Evolutionary conservation across 2,113 vertebrate species (phyloP).

Genomic region (Hystrix cristata): DNA sequence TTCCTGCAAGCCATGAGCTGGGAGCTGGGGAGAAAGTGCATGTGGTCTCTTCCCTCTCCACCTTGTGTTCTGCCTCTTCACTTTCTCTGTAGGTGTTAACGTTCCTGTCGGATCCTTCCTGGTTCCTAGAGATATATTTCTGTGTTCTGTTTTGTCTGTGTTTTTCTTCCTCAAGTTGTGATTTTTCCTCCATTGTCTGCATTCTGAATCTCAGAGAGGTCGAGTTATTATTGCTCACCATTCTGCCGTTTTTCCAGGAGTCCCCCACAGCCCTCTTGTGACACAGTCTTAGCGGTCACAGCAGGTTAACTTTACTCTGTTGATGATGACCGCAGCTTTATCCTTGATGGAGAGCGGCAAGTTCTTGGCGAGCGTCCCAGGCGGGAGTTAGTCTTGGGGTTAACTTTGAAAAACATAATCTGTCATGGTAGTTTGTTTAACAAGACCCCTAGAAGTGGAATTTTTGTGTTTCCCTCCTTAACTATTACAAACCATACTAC

Average conservation of each 20-base stretch:
- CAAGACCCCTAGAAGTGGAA: background rate
- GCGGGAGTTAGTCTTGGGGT: background rate
- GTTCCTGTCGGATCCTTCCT: background rate
- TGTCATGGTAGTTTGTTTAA: background rate
- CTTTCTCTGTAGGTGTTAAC: background rate
- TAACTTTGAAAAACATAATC: background rate
- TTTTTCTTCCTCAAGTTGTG: background rate
- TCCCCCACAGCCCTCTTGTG: accelerated
- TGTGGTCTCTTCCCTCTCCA: background rate
- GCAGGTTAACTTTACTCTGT: background rate
- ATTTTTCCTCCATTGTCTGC: background rate
- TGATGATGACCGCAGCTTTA: background rate
- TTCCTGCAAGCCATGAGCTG: background rate
- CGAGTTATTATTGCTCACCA: background rate
- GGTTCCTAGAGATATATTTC: background rate
- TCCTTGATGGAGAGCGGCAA: background rate
- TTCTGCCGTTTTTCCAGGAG: background rate
- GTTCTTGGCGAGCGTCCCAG: background rate
- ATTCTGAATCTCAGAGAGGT: background rate
- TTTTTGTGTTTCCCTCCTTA: background rate
- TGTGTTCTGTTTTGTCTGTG: background rate
- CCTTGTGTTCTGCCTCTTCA: background rate
- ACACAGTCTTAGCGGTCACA: too few relatives aligned
- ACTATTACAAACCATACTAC: background rate
- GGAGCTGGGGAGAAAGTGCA: background rate